phyloP scores from a whole-genome alignment of 64 coral and sea anemone genomes.

The Acropora yongei region DNA sequence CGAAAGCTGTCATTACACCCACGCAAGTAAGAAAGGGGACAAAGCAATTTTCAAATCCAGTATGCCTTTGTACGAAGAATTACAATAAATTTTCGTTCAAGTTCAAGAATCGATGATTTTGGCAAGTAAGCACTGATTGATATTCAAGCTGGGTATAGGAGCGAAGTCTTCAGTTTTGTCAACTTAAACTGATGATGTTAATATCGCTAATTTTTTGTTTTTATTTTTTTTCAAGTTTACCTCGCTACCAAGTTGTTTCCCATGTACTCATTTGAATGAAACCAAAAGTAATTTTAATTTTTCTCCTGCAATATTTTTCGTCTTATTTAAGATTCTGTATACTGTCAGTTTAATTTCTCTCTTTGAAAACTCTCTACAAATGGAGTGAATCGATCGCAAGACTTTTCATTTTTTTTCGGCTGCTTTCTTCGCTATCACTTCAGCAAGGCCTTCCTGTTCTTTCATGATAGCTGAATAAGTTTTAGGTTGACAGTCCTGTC shows the following conservation, averaged over 20 bases:
- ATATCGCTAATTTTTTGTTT: not conserved
- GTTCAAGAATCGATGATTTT: not conserved
- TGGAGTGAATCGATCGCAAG: not conserved
- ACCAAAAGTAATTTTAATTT: not conserved
- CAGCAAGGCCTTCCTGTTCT: too few relatives aligned
- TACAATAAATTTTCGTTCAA: not conserved
- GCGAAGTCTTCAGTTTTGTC: not conserved
- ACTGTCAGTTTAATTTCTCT: not conserved
- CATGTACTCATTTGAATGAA: not conserved
- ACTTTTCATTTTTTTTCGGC: too few relatives aligned
- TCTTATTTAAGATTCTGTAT: too few relatives aligned
- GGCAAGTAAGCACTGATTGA: not conserved
- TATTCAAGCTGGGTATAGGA: not conserved
- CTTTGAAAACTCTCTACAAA: not conserved
- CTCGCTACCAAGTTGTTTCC: too few relatives aligned
- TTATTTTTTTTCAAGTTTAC: too few relatives aligned
- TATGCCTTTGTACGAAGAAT: too few relatives aligned
- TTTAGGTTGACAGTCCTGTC: too few relatives aligned
- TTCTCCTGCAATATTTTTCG: too few relatives aligned
- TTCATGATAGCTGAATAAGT: not conserved
- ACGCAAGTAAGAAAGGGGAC: not conserved
- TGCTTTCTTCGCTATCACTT: too few relatives aligned
- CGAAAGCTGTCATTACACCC: not conserved
- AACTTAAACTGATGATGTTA: not conserved
- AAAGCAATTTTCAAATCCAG: not conserved